A percentile compares a stretch with the other conserved stretches of the same genome.
phyloP scores from a whole-genome alignment of 2,888 invertebrate species.

The Limnephilus marmoratus region DNA sequence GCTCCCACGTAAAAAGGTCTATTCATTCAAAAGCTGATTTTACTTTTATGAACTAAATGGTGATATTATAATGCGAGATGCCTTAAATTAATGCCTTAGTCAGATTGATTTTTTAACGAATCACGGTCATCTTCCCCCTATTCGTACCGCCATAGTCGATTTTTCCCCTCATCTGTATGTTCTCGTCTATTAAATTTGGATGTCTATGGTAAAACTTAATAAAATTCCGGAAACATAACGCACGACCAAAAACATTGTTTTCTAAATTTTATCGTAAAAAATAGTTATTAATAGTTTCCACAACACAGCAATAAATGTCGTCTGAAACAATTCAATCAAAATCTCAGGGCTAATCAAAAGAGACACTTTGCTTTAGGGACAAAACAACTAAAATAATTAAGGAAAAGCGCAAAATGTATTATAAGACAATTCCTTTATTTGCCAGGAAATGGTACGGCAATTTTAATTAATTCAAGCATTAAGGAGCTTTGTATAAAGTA shows the following conservation, averaged over 20 bases:
- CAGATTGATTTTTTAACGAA: too few relatives aligned
- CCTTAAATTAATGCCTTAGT: too few relatives aligned
- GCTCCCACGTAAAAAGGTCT: too few relatives aligned
- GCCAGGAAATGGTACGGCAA: constrained; percentile 27
- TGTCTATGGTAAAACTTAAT: too few relatives aligned
- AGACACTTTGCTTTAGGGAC: constrained; percentile 20
- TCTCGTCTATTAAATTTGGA: too few relatives aligned
- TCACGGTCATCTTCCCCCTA: too few relatives aligned
- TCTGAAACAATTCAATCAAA: not conserved
- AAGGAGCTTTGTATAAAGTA: constrained; percentile 46
- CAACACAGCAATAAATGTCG: not conserved
- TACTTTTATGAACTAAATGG: too few relatives aligned
- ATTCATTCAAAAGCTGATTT: too few relatives aligned
- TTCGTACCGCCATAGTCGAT: too few relatives aligned
- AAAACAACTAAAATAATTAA: constrained; percentile 43
- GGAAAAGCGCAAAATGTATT: constrained; percentile 25
- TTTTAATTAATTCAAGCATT: constrained; percentile 51
- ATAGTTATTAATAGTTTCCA: too few relatives aligned
- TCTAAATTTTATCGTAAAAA: not conserved
- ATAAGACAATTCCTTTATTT: constrained; percentile 36
- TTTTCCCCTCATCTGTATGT: too few relatives aligned
- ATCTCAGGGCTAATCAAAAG: not conserved
- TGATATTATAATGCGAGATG: too few relatives aligned
- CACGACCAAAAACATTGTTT: not conserved
- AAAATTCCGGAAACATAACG: not conserved